Evolutionary conservation across 2,888 invertebrate species (phyloP).

Genomic region (Scotopteryx bipunctaria): DNA sequence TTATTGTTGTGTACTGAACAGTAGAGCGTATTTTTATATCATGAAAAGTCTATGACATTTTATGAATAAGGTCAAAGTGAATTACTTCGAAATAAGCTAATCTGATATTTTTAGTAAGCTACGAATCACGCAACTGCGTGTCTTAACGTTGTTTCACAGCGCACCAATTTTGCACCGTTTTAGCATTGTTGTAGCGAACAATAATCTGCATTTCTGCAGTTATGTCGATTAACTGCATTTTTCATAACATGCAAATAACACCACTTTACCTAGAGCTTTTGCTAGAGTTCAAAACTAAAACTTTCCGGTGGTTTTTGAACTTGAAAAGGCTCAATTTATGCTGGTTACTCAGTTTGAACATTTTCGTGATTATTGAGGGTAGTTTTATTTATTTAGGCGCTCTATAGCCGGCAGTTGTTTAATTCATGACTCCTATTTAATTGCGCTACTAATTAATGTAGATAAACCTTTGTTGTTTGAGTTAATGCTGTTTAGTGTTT

Average conservation of each 20-base stretch:
- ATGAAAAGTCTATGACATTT: neutral
- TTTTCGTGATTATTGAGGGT: conserved; percentile 16
- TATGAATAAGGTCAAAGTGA: conserved; percentile 4
- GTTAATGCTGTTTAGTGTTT: neutral
- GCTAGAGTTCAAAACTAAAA: neutral
- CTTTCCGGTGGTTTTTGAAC: neutral
- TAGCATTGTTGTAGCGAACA: neutral
- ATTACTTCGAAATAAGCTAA: neutral
- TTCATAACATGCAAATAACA: conserved; percentile 14
- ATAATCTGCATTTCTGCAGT: conserved; percentile 9
- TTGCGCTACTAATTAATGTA: conserved; percentile 4
- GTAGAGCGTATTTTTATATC: no score
- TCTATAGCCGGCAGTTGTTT: conserved; percentile 3
- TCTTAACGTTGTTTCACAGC: conserved; percentile 7
- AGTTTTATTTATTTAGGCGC: conserved; percentile 18
- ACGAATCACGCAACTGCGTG: conserved; percentile 17
- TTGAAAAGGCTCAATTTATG: conserved; percentile 1
- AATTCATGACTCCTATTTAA: conserved; percentile 6
- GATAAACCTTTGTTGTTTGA: neutral
- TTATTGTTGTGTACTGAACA: no score
- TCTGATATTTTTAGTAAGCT: neutral
- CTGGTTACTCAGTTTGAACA: conserved; percentile 9
- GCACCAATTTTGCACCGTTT: neutral
- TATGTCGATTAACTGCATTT: conserved; percentile 11
- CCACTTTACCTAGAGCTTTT: conserved; percentile 1